Conservation (phyloP, 1,140 invertebrate species). For the Zelostemma sp. region DNA sequence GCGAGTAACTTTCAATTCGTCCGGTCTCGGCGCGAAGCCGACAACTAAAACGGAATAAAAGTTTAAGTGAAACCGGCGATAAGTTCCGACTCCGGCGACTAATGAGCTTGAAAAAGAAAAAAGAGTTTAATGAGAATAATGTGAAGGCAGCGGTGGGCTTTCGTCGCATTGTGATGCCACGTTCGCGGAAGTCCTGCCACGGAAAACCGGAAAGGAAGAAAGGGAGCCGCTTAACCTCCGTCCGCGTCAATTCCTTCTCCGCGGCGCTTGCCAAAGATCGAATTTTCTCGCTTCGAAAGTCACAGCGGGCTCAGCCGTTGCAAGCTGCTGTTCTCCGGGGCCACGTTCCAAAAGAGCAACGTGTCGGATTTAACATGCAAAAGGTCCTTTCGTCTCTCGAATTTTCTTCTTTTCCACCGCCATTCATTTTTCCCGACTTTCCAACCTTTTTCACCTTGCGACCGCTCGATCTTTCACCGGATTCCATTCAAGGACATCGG, state of each 20-base stretch:
- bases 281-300: conserved; percentile 19
- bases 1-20: conserved; percentile 12
- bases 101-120: conserved; percentile 8
- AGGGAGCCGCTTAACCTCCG: conserved; percentile 17
- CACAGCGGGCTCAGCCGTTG: neutral
- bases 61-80: conserved; percentile 22
- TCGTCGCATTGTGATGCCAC: conserved; percentile 10
- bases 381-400: neutral
- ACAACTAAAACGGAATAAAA: conserved; percentile 2
- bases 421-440: neutral
- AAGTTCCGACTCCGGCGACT: conserved; percentile 12
- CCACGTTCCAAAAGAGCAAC: neutral
- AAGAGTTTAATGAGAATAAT: conserved; percentile 17
- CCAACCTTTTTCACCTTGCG: neutral
- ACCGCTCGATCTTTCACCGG: too few species aligned
- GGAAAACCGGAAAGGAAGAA: conserved; percentile 7
- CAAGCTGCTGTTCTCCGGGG: neutral
- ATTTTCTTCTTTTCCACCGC: neutral
- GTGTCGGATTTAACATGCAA: neutral
- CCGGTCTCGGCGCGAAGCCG: conserved; percentile 6
- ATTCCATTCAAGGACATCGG: neutral
- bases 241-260: neutral
- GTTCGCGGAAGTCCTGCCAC: conserved; percentile 8
- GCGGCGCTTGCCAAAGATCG: conserved; percentile 11
- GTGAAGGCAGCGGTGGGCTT: conserved; percentile 9